phyloP scores from a whole-genome alignment of 2,888 invertebrate species.

The Andrena chrysosceles region DNA sequence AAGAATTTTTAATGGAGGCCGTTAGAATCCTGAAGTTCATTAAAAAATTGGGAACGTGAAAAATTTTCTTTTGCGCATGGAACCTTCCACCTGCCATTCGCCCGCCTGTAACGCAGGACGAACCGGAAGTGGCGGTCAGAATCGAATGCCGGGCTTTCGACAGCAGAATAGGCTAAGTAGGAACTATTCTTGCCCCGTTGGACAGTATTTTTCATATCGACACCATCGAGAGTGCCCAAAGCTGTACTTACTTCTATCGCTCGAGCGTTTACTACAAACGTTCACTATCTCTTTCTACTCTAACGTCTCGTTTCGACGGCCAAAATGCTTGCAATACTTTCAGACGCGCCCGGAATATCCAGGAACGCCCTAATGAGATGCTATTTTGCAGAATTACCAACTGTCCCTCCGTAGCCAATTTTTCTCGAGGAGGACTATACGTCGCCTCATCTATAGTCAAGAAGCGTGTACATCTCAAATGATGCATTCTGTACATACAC shows the following conservation, averaged over 20 bases:
- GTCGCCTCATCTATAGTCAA: constrained; percentile 13
- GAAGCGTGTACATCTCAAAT: constrained; percentile 9
- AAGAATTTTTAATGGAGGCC: no score
- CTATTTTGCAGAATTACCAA: constrained; percentile 6
- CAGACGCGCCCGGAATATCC: not conserved
- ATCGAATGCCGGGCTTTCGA: constrained; percentile 37
- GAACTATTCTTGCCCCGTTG: constrained; percentile 11
- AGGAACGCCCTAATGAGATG: not conserved
- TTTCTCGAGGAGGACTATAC: constrained; percentile 1
- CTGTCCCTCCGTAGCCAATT: constrained; percentile 9
- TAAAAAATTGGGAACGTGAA: no score
- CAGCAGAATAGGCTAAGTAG: constrained; percentile 1
- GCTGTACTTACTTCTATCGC: no score
- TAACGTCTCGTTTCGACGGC: not conserved
- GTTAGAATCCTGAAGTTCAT: no score
- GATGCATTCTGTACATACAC: constrained; percentile 39
- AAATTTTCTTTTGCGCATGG: no score
- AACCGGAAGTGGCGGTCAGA: constrained; percentile 34
- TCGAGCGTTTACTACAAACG: no score
- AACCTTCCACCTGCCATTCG: no score
- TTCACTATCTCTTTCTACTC: not conserved
- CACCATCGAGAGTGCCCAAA: not conserved
- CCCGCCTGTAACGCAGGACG: constrained; percentile 14
- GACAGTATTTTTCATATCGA: constrained; percentile 39
- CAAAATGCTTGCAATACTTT: not conserved